Evolutionary conservation across 2,888 invertebrate genomes (phyloP), one percentile per base, ranked within the genome.

Genomic region (Andrena hattorfiana): DNA sequence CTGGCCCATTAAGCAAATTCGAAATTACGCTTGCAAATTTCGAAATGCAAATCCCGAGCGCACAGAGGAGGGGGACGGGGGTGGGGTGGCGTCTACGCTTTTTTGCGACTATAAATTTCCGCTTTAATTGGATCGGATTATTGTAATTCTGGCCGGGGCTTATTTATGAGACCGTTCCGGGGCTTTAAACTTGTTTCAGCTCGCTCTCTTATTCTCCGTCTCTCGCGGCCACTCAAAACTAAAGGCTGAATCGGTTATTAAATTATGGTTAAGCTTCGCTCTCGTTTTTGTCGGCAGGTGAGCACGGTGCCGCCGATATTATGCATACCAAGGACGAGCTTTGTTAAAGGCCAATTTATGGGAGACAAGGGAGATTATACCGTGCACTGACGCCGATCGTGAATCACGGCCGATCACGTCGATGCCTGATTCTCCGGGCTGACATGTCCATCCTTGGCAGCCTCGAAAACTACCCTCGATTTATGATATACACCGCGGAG

Each of bases 41-140:
- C 72, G 84, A 90, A 92, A 92, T 92, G 92, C 91, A 93, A 93
- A 93, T 93, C 81, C 72, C 64, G 59, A 35, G 66, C 62, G 82
- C 62, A 7, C 16, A 28, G 28, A 0, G n/a, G 70, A 10, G 51
- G n/a, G n/a, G 16, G 49, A 7, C 42, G 77, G 71, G 49, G 70
- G 63, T 48, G 75, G 78, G 68, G 13, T 42, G 66, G 82, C 72
- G 76, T 89, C 88, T 83, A 83, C 82, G 78, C 85, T 89, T 92
- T 92, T 91, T 92, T 90, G 85, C 87, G 83, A 89, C 92, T 89
- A 93, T 93, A 93, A 93, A 93, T 93, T 93, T 90, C 85, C 82
- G 85, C 91, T 92, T 93, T 93, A 93, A 93, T 93, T 93, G 92
- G 93, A 90, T 88, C 90, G 91, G 91, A 93, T 93, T 92, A 93